Conservation (phyloP, 1,140 invertebrate species). For the Trachelipus rathkii region DNA sequence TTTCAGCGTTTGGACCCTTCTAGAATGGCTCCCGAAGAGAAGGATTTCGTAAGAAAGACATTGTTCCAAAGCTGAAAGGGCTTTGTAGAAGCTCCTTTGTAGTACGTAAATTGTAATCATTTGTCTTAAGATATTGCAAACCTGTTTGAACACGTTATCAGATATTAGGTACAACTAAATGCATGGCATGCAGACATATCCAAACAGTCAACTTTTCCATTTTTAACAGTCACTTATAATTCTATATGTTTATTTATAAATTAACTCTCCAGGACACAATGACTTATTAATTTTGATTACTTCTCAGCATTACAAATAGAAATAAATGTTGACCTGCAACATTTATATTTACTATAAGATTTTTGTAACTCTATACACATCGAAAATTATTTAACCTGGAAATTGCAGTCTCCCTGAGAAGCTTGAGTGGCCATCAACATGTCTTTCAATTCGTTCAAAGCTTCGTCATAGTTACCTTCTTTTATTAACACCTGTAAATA, state of each 20-base stretch:
- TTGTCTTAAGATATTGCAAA: neutral
- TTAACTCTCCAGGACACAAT: no score
- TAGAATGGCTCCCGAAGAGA: neutral
- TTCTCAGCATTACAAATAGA: no score
- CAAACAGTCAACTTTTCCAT: no score
- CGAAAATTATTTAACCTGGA: neutral
- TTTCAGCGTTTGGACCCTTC: neutral
- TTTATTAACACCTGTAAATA: neutral
- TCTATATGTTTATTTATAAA: no score
- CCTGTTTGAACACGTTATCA: neutral
- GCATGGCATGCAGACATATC: no score
- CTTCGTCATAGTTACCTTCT: neutral
- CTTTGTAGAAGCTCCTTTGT: neutral
- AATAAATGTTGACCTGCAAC: no score
- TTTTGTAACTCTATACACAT: no score
- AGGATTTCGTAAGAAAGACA: neutral
- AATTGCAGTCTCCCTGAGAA: neutral
- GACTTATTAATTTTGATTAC: no score
- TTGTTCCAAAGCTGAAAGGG: neutral
- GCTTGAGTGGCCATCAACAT: neutral
- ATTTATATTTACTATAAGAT: no score
- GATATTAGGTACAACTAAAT: no score
- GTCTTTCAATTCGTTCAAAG: neutral
- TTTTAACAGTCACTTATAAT: no score
- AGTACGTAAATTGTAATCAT: neutral